Percentiles rank a stretch among this genome's conserved stretches.
Evolutionary conservation across 2,797 vertebrate genomes (phyloP).

Genomic region (Eulemur albifrons): DNA sequence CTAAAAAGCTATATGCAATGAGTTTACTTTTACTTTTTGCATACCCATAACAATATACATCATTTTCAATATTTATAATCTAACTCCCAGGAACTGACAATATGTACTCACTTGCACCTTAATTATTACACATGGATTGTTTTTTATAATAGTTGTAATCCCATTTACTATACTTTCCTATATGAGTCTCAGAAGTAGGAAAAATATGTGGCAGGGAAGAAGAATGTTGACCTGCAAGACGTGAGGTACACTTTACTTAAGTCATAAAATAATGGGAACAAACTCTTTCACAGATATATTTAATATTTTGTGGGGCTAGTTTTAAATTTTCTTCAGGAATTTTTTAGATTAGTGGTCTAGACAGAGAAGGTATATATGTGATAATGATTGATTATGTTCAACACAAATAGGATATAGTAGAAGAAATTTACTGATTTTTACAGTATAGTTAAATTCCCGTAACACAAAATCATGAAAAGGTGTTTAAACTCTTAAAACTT

Average conservation of each 20-base stretch:
- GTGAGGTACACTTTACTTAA: neutral
- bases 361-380: neutral
- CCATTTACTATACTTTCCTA: neutral
- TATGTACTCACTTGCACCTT: neutral
- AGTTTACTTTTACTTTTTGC: neutral
- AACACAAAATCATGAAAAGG: neutral
- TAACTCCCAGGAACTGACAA: neutral
- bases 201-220: neutral
- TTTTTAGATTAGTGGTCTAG: neutral
- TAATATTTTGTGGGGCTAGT: neutral
- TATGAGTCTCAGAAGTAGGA: neutral
- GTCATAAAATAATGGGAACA: neutral
- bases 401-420: neutral
- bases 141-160: neutral
- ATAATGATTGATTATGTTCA: neutral
- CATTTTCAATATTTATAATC: neutral
- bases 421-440: neutral
- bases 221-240: neutral
- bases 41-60: neutral
- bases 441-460: neutral
- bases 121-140: neutral
- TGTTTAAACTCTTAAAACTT: conserved; percentile 24
- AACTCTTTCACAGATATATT: neutral
- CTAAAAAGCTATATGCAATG: neutral
- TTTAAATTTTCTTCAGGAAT: neutral